Evolutionary conservation across 2,888 invertebrate species (phyloP), one percentile per base, ranked within the genome.

Genomic region (Hemicrepidius hirtus): DNA sequence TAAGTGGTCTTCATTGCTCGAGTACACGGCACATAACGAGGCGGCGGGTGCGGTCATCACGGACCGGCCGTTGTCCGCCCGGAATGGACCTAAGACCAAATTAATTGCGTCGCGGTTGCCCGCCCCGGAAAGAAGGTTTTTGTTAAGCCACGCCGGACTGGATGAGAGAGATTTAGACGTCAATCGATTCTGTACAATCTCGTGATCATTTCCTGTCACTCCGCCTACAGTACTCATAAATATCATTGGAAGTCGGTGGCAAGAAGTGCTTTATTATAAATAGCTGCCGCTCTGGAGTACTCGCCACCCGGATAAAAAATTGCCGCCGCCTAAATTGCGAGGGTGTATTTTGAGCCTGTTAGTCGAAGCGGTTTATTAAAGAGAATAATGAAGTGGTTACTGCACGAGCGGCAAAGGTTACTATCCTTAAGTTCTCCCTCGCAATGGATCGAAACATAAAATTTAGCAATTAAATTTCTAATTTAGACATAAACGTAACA

Each of bases 11-110:
- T 74, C 65, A 72, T 72, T 65, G 65, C 65, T 68, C 24, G 57
- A 73, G 64, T 71, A 72, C 70, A 69, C 71, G 67, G 70, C 66
- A 65, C 53, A 76, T 74, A 76, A 76, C 72, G 68, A 67, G 59
- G 66, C 65, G 71, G 66, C 59, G 55, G 65, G 68, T 69, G 75
- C 28, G 68, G 70, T 65, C 68, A 71, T 68, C 60, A 65, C 68
- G 68, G 73, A 75, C 71, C 68, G 69, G 73, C 73, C 79, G 80
- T 78, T 77, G 79, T 77, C 75, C 77, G 77, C 76, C 79, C 73
- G 71, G 79, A 83, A 82, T 80, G 80, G 81, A 82, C 82, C 81
- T 81, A 81, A 83, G 81, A 81, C 82, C 79, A 78, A 83, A 83
- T 83, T 83, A 83, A 83, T 83, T 82, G 82, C 82, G 76, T 78